Conservation (phyloP, 2,888 invertebrate genomes). For the Melanostoma scalare region DNA sequence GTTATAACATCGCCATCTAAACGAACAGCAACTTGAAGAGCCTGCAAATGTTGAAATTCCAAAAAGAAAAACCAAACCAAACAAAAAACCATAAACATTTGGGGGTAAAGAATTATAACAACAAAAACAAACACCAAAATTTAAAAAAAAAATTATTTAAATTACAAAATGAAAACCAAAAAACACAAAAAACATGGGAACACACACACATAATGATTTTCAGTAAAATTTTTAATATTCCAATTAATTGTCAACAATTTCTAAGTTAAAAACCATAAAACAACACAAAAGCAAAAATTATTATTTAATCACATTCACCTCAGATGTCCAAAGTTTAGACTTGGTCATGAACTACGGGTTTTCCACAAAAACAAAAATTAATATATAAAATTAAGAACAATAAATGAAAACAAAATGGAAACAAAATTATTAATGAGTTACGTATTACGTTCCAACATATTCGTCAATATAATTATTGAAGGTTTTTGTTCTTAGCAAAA, state of each 20-base stretch:
- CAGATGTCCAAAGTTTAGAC: conserved; percentile 82
- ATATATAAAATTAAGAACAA: conserved; percentile 76
- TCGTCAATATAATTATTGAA: conserved; percentile 71
- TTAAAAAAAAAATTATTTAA: conserved; percentile 23
- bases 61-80: conserved; percentile 66
- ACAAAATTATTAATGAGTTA: conserved; percentile 60
- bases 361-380: conserved; percentile 73
- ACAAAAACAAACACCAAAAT: conserved; percentile 38
- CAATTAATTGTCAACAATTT: conserved; percentile 62
- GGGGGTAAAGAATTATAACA: conserved; percentile 57
- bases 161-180: conserved; percentile 16
- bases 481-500: conserved; percentile 44
- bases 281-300: conserved; percentile 14
- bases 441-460: conserved; percentile 73
- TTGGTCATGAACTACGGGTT: conserved; percentile 82
- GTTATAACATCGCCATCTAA: conserved; percentile 98
- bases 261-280: conserved; percentile 47
- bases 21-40: conserved; percentile 96
- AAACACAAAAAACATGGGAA: conserved; percentile 48
- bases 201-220: conserved; percentile 66
- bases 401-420: conserved; percentile 75
- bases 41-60: conserved; percentile 83
- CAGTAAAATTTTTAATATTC: conserved; percentile 53
- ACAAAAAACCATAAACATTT: conserved; percentile 65
- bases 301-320: conserved; percentile 80